phyloP scores from a whole-genome alignment of 2,113 vertebrate species.

The Passer montanus region DNA sequence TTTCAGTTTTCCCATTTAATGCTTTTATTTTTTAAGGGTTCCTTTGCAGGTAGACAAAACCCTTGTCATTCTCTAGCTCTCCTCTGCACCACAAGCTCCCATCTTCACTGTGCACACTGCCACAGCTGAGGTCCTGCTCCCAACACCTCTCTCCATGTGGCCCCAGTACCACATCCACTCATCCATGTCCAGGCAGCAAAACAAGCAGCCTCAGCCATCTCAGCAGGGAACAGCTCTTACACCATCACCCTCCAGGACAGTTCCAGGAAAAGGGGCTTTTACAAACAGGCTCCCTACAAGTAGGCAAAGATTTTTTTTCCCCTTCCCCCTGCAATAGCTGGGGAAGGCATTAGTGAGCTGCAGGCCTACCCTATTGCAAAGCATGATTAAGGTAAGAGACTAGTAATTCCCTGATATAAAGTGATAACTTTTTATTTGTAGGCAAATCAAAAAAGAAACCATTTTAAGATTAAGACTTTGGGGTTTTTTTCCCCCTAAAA shows the following conservation, averaged over 20 bases:
- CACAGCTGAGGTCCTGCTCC: not conserved
- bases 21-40: not conserved
- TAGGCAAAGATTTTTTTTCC: not conserved
- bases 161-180: not conserved
- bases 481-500: not conserved
- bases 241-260: not conserved
- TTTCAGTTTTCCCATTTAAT: not conserved
- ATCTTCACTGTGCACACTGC: rapidly evolving
- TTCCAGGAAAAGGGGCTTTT: not conserved
- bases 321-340: not conserved
- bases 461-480: not conserved
- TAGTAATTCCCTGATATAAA: not conserved
- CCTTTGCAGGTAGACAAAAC: not conserved
- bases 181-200: not conserved
- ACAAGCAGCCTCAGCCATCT: not conserved
- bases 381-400: not conserved
- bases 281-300: not conserved
- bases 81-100: not conserved
- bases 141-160: rapidly evolving
- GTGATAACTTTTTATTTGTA: not conserved
- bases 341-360: not conserved
- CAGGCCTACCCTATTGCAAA: not conserved
- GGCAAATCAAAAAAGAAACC: not conserved
- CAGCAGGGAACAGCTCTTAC: not conserved
- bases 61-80: not conserved